These are phyloP conservation scores for Brachionus rubens DNA, from an alignment of 1,140 invertebrate genomes.

Conservation along the genomic window DNA sequence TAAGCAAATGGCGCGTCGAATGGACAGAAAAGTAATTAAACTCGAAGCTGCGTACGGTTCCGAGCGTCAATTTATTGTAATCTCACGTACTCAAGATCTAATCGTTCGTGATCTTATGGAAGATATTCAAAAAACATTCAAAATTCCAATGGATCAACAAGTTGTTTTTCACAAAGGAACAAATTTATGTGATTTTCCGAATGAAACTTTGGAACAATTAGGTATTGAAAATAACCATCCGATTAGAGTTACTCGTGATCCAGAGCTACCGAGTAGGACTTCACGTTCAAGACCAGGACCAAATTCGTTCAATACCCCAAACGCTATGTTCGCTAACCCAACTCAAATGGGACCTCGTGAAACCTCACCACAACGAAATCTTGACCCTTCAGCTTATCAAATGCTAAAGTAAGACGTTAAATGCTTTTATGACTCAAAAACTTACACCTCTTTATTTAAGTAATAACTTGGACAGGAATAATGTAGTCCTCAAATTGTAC, in stretches of 20 bases:
- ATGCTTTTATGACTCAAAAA: too few species aligned
- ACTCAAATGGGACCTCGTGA: too few species aligned
- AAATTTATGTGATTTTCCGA: slow-evolving; percentile 30
- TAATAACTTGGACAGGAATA: slow-evolving; percentile 19
- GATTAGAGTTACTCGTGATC: slow-evolving; percentile 27
- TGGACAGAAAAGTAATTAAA: slow-evolving; percentile 46
- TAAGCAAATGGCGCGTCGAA: slow-evolving; percentile 47
- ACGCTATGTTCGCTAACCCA: too few species aligned
- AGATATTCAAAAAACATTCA: slow-evolving; percentile 29
- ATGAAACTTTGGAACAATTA: slow-evolving; percentile 24
- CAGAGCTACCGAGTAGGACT: background rate
- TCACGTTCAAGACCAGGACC: background rate
- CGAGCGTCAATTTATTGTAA: slow-evolving; percentile 16
- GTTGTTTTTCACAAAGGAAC: slow-evolving; percentile 28
- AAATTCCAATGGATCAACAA: slow-evolving; percentile 41
- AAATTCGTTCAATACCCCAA: too few species aligned
- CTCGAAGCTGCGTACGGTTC: slow-evolving; percentile 44
- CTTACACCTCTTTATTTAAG: too few species aligned
- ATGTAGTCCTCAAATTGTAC: slow-evolving; percentile 33
- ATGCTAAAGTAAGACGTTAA: background rate
- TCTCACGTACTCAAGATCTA: slow-evolving; percentile 17
- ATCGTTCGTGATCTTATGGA: slow-evolving; percentile 23
- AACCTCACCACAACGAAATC: too few species aligned
- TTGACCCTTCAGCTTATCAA: too few species aligned
- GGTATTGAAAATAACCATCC: slow-evolving; percentile 45